These are phyloP conservation scores for Fragum sueziense DNA, from an alignment of 2,888 invertebrate species.

Conservation along the genomic window DNA sequence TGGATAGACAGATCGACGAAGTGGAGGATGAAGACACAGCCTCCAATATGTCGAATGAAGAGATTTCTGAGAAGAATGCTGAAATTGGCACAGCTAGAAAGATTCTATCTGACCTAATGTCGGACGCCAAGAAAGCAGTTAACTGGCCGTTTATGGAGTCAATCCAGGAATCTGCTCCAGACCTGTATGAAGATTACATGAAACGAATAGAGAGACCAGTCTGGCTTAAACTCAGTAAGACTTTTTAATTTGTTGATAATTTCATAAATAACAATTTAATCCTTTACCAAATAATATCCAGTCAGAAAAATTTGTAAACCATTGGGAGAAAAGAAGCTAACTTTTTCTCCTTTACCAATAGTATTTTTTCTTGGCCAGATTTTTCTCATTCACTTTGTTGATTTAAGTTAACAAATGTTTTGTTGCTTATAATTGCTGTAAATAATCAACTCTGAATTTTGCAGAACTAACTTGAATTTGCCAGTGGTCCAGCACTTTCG, in stretches of 20 bases:
- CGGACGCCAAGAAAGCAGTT: slow-evolving; percentile 80
- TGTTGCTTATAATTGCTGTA: too few relatives aligned
- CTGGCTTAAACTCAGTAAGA: slow-evolving; percentile 84
- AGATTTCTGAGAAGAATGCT: slow-evolving; percentile 59
- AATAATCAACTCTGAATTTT: too few relatives aligned
- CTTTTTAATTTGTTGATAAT: slow-evolving; percentile 52
- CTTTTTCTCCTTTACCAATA: too few relatives aligned
- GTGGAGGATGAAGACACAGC: slow-evolving; percentile 44
- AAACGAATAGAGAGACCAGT: slow-evolving; percentile 83
- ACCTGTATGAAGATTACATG: slow-evolving; percentile 82
- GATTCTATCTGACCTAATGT: slow-evolving; percentile 82
- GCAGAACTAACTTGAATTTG: too few relatives aligned
- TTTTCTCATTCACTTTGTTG: too few relatives aligned
- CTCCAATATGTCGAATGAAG: slow-evolving; percentile 21
- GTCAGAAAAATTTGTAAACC: too few relatives aligned
- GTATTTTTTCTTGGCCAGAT: too few relatives aligned
- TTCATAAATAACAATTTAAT: too few relatives aligned
- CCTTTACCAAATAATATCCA: too few relatives aligned
- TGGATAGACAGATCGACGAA: slow-evolving; percentile 51
- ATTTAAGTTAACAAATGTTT: too few relatives aligned
- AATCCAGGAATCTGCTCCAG: slow-evolving; percentile 79
- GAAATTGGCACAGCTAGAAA: slow-evolving; percentile 80
- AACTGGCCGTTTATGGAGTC: slow-evolving; percentile 83
- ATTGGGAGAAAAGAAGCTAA: too few relatives aligned
- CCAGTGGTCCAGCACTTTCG: not conserved